Evolutionary conservation across 2,888 invertebrate species (phyloP).

Genomic region (Platycheirus albimanus): DNA sequence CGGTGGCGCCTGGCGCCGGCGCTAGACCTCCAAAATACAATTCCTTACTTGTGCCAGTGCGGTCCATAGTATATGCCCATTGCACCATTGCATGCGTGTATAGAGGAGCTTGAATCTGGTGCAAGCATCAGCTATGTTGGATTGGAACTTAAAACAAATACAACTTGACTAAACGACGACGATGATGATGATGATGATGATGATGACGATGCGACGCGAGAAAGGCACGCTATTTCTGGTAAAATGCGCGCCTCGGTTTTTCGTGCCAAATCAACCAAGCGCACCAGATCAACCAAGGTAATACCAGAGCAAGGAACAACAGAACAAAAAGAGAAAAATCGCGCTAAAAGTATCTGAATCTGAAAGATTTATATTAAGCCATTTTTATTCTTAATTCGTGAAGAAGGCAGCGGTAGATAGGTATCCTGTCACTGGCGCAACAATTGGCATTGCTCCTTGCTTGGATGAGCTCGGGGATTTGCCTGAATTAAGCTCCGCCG

Average conservation of each 20-base stretch:
- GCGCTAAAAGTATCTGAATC: conserved; percentile 53
- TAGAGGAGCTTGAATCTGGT: background rate
- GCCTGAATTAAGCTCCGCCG: conserved; percentile 53
- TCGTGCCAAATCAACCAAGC: conserved; percentile 66
- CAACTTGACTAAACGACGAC: conserved; percentile 15
- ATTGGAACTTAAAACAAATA: conserved; percentile 12
- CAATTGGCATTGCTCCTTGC: conserved; percentile 74
- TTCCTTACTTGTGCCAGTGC: conserved; percentile 25
- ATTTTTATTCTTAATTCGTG: conserved; percentile 74
- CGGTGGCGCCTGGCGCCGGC: conserved; percentile 76
- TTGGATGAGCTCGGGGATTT: conserved; percentile 60
- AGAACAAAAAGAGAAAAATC: conserved; percentile 18
- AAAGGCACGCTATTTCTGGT: conserved; percentile 63
- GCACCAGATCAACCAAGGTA: too few relatives aligned
- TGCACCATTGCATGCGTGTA: background rate
- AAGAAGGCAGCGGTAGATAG: conserved; percentile 60
- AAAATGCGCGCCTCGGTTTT: conserved; percentile 62
- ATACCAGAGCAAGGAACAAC: conserved; percentile 5
- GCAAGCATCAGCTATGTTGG: conserved; percentile 25
- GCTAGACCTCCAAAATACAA: conserved; percentile 70
- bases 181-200: too few relatives aligned
- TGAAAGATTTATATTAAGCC: conserved; percentile 73
- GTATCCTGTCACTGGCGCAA: conserved; percentile 69
- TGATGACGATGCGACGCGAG: too few relatives aligned
- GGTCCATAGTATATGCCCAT: too few relatives aligned